These are phyloP conservation scores for Acleris holmiana DNA, from an alignment of 2,888 invertebrate genomes.

Conservation along the genomic window DNA sequence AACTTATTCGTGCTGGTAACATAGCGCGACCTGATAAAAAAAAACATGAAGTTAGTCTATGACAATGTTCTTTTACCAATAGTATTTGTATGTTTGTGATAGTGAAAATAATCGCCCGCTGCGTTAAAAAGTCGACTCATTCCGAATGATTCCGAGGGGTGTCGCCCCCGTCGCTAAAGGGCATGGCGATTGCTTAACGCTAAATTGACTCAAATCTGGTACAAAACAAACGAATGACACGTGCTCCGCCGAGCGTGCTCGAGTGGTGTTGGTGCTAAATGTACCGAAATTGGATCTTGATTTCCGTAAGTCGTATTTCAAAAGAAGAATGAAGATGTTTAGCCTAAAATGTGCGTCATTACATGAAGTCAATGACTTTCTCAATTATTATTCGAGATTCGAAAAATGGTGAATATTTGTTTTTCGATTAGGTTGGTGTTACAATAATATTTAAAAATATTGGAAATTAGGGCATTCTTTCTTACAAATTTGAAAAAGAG, in stretches of 20 bases:
- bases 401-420: too few species aligned
- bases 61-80: background rate
- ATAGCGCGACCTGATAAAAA: background rate
- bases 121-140: conserved; percentile 42
- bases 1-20: conserved; percentile 35
- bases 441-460: too few species aligned
- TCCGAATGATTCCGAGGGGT: conserved; percentile 55
- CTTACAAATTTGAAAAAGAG: too few species aligned
- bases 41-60: background rate
- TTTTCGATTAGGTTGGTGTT: too few species aligned
- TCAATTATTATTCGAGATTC: background rate
- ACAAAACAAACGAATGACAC: conserved; percentile 74
- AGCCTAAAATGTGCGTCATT: background rate
- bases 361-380: background rate
- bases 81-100: conserved; percentile 23
- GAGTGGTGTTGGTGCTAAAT: conserved; percentile 69
- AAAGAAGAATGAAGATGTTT: background rate
- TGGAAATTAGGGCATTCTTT: too few species aligned
- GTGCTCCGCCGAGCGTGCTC: conserved; percentile 57
- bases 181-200: conserved; percentile 69
- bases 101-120: conserved; percentile 52
- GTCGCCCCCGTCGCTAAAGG: conserved; percentile 56
- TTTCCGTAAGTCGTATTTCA: conserved; percentile 55
- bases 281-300: conserved; percentile 78
- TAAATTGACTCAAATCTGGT: conserved; percentile 74